Evolutionary conservation across 1,140 invertebrate genomes (phyloP).

Genomic region (Helicoverpa zea): DNA sequence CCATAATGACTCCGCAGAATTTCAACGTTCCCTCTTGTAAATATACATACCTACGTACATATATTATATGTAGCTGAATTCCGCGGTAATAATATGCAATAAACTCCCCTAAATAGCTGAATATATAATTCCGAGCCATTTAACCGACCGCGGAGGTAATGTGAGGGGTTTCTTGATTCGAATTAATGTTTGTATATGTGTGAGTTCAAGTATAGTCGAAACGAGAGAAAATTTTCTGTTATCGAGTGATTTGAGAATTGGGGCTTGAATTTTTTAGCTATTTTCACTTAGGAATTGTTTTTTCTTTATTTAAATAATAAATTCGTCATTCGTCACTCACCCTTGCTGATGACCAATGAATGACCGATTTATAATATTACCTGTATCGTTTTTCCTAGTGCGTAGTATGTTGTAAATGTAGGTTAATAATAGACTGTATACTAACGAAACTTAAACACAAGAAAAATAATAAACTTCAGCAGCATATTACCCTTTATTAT

Average conservation of each 20-base stretch:
- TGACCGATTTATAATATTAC: no score
- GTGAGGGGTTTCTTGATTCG: conserved; percentile 11
- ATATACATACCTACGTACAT: no score
- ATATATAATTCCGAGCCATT: conserved; percentile 44
- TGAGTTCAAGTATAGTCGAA: conserved; percentile 8
- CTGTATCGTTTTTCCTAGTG: no score
- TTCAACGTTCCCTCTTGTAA: no score
- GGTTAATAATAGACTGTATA: no score
- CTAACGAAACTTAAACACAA: no score
- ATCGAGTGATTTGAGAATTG: background rate
- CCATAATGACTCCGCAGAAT: no score
- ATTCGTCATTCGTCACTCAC: no score
- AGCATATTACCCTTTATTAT: background rate
- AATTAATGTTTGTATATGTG: conserved; percentile 41
- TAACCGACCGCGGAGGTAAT: conserved; percentile 7
- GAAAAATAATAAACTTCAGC: no score
- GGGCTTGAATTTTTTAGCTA: no score
- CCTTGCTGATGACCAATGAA: no score
- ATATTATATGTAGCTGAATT: conserved; percentile 1
- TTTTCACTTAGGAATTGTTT: background rate
- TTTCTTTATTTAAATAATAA: background rate
- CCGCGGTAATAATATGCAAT: conserved; percentile 14
- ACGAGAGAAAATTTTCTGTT: background rate
- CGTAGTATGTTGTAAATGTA: no score
- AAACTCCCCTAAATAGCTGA: conserved; percentile 40